Percentiles rank a stretch among this genome's conserved stretches.
Evolutionary conservation across 2,797 vertebrate genomes (phyloP).

Genomic region (Typhlichthys eigenmanni): DNA sequence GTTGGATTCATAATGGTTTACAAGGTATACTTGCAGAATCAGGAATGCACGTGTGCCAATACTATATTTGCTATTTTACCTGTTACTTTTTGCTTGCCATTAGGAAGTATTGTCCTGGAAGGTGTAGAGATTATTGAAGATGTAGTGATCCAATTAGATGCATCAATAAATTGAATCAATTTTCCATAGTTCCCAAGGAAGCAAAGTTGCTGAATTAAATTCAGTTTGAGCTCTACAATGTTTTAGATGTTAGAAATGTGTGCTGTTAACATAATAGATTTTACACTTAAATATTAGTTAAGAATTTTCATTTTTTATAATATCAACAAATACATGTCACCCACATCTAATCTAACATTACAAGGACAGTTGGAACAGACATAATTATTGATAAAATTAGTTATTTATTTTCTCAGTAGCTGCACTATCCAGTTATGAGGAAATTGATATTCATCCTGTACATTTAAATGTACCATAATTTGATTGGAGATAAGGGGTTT

Average conservation of each 20-base stretch:
- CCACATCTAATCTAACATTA: constrained; percentile 14
- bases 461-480: no score
- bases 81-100: constrained; percentile 14
- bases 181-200: constrained; percentile 45
- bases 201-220: constrained; percentile 28
- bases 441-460: no score
- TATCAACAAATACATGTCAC: constrained; percentile 41
- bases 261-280: constrained; percentile 7
- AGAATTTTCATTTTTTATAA: constrained; percentile 24
- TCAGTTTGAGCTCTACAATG: neutral
- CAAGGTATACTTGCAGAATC: constrained; percentile 14
- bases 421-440: no score
- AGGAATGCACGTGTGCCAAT: constrained; percentile 31
- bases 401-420: no score
- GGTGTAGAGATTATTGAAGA: neutral
- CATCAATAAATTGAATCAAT: neutral
- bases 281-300: constrained; percentile 11
- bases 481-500: no score
- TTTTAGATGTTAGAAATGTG: no score
- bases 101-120: neutral
- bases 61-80: constrained; percentile 11
- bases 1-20: constrained; percentile 12
- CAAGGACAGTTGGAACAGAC: neutral
- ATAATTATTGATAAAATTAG: neutral
- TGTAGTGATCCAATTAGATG: neutral